Percentiles rank a stretch among this genome's conserved stretches.
Evolutionary conservation across 2,113 vertebrate genomes (phyloP).

Genomic region (Ochotona princeps): DNA sequence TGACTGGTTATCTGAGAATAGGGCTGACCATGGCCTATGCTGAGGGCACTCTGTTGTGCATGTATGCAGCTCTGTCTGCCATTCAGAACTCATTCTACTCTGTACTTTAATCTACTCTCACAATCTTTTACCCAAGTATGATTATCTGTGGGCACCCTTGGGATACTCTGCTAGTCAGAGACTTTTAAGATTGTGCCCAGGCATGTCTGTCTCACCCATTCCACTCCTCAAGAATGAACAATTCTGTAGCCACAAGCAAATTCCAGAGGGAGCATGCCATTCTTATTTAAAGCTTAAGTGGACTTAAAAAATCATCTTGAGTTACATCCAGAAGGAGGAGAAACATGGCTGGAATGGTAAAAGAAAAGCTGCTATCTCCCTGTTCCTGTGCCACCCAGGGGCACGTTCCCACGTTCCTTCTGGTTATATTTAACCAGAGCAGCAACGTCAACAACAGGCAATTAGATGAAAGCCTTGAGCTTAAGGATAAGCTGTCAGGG

Average conservation of each 20-base stretch:
- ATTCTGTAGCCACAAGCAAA: not conserved
- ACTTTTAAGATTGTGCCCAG: constrained; percentile 15
- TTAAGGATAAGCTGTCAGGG: constrained; percentile 50
- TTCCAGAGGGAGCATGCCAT: not conserved
- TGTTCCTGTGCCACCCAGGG: not conserved
- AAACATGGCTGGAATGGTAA: not conserved
- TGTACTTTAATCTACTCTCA: not conserved
- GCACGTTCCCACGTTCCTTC: constrained; percentile 6
- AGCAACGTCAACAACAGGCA: constrained; percentile 20
- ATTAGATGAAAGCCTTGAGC: constrained; percentile 48
- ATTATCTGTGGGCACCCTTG: not conserved
- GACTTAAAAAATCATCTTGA: constrained; percentile 61
- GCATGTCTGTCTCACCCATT: not conserved
- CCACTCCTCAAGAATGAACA: not conserved
- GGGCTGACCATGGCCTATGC: not conserved
- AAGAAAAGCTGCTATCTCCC: not conserved
- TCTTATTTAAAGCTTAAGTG: constrained; percentile 68
- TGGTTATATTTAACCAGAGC: not conserved
- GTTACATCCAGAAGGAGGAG: not conserved
- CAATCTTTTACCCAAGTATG: not conserved
- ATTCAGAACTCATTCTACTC: not conserved
- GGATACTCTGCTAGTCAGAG: not conserved
- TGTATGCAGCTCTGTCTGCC: not conserved
- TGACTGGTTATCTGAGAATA: not conserved
- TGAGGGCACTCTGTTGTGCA: not conserved